Base-by-base conservation (phyloP, 2,113 vertebrate species). In the Sander lucioperca region DNA sequence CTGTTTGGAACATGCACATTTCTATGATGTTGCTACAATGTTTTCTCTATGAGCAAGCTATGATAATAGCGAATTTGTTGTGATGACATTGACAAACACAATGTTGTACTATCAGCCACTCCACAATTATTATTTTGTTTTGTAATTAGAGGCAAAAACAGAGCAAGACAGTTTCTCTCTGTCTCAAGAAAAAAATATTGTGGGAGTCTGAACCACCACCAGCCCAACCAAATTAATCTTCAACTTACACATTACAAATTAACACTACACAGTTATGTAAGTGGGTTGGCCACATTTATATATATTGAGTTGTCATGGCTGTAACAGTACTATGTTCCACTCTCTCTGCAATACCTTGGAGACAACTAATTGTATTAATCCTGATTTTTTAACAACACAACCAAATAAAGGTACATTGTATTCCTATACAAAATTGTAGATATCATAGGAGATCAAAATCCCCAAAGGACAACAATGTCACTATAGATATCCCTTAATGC, bases 191-290 rank as follows among this genome's bases (percentile, higher is more conserved):
- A 14, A 15, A 27, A 62, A 0, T 23, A 16, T 7, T 69, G 58
- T 65, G 16, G 57, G 64, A 30, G 47, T 48, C 25, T 25, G 2
- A 61, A 14, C 64, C 36, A 39, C 39, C 1, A 14, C 0, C 25
- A 71, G 6, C 39, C 36, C 25, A 18, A 51, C 15, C 30, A 36
- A 10, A 23, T 62, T 71, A 57, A 54, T 61, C 14, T 70, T 11
- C 25, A 82, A 14, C 57, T 51, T 51, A 70, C 50, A 65, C 8
- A 69, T 79, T 54, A 74, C 23, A 80, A 76, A 69, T 71, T 30
- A 58, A 77, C 68, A 50, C 70, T 33, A 23, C 30, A 33, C n/a
- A 33, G 54, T 33, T 58, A 19, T n/a, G 16, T 13, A 45, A 64
- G 75, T 65, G 47, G 66, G 63, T 18, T 39, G 64, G 63, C 36